Base-by-base conservation (phyloP, 2,113 vertebrate species). In the Cyprinodon tularosa region DNA sequence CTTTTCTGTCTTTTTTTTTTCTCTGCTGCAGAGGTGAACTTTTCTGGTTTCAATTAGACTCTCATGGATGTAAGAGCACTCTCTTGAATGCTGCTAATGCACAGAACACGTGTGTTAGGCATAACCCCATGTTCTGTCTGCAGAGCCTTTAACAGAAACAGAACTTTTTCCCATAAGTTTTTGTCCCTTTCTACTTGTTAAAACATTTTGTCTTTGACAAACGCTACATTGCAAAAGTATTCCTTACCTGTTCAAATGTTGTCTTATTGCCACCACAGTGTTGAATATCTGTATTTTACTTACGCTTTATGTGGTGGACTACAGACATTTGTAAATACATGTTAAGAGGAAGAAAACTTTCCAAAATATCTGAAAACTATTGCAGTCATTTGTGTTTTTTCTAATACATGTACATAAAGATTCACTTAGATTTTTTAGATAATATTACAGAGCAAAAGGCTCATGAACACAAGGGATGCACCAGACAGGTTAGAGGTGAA, bases 11-110 rank as follows among this genome's bases (percentile, higher is more conserved):
- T 20, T 37, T 42, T 36, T 4, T 20, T 65, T 50, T 64, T n/a
- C 67, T 76, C 14, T 42, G 66, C 77, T 68, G 74, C 74, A 66
- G 62, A 78, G 76, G 63, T 62, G 39, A 88, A 79, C 60, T 13
- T 45, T 71, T 87, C 80, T 92, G 92, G 65, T 86, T 90, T 81
- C 80, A 91, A 87, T 91, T 93, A 91, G 73, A 86, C 74, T 84
- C 77, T 69, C 71, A 73, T 76, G 76, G 82, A 70, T 83, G 77
- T 44, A 72, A 78, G 71, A 83, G 66, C 53, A 12, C 76, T 76
- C 11, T 57, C 17, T 14, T 4, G 38, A 67, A 72, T 29, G 45
- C 67, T 68, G 38, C 48, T 72, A 40, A 74, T 68, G 60, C 4
- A 44, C 59, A 62, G 8, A 40, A 72, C 39, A 29, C 29, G 29